Conservation (phyloP, 2,797 vertebrate species). For the Phrynocephalus guinanensis region DNA sequence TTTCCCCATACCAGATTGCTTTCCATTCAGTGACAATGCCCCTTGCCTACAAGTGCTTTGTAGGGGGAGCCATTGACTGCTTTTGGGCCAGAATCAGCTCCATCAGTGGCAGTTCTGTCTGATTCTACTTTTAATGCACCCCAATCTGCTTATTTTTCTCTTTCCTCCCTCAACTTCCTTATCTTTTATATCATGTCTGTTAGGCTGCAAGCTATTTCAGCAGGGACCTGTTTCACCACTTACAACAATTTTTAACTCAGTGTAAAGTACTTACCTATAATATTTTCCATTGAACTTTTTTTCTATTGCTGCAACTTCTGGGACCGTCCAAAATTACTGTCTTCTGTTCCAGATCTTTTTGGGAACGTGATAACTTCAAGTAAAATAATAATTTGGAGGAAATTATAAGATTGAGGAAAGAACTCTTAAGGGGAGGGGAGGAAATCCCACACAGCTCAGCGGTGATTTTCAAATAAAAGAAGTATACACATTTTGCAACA, state of each 20-base stretch:
- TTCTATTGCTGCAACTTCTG: neutral
- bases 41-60: no score
- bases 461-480: constrained; percentile 59
- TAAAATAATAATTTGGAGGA: constrained; percentile 62
- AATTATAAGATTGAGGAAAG: constrained; percentile 51
- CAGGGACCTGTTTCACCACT: neutral
- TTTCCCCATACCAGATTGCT: neutral
- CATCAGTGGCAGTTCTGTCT: neutral
- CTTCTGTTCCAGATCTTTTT: constrained; percentile 30
- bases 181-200: neutral
- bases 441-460: constrained; percentile 48
- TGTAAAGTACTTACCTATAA: neutral
- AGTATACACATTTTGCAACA: neutral
- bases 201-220: neutral
- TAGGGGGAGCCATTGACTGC: neutral
- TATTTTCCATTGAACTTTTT: neutral
- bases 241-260: neutral
- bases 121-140: neutral
- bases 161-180: neutral
- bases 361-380: constrained; percentile 40
- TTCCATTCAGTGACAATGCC: no score
- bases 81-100: neutral
- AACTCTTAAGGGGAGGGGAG: constrained; percentile 21
- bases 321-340: neutral
- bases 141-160: neutral